Conservation (phyloP, 1,140 invertebrate genomes). For the Drosophila bifasciata region DNA sequence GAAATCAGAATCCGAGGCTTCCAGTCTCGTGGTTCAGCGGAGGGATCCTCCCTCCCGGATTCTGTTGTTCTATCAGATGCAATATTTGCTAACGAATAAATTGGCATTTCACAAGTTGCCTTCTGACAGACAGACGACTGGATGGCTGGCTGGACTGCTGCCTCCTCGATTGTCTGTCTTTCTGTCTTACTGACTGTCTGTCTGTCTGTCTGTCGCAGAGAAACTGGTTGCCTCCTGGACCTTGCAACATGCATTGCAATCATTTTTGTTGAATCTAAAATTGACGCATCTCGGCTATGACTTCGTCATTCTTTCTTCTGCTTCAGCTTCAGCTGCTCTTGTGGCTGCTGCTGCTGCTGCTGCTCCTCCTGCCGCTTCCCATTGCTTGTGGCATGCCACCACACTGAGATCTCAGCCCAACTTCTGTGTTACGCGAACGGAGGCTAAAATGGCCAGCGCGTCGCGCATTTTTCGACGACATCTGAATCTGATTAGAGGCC, state of each 20-base stretch:
- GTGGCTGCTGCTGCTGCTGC: conserved; percentile 8
- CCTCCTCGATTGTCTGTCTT: conserved; percentile 26
- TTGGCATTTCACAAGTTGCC: conserved; percentile 82
- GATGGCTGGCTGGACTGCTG: conserved; percentile 29
- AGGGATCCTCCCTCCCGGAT: conserved; percentile 7
- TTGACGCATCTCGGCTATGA: conserved; percentile 82
- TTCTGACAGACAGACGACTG: conserved; percentile 76
- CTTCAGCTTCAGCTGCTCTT: conserved; percentile 4
- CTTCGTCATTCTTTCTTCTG: conserved; percentile 77
- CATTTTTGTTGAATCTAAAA: conserved; percentile 83
- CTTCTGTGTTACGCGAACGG: conserved; percentile 75
- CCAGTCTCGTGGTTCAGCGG: neutral
- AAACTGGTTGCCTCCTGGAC: conserved; percentile 46
- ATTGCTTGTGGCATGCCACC: conserved; percentile 23
- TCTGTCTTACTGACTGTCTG: conserved; percentile 13
- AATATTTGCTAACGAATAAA: conserved; percentile 83
- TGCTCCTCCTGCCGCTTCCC: conserved; percentile 24
- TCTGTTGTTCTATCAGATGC: conserved; percentile 79
- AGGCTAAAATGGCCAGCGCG: conserved; percentile 77
- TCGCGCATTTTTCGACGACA: conserved; percentile 82
- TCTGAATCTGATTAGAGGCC: conserved; percentile 80
- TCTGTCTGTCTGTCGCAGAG: conserved; percentile 12
- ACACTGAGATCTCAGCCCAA: conserved; percentile 40
- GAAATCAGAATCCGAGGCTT: conserved; percentile 29
- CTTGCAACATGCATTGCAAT: conserved; percentile 78